Percentiles rank a stretch among this genome's conserved stretches.
These are phyloP conservation scores for Xanthostigma xanthostigma DNA, from an alignment of 2,888 invertebrate genomes.

Conservation along the genomic window DNA sequence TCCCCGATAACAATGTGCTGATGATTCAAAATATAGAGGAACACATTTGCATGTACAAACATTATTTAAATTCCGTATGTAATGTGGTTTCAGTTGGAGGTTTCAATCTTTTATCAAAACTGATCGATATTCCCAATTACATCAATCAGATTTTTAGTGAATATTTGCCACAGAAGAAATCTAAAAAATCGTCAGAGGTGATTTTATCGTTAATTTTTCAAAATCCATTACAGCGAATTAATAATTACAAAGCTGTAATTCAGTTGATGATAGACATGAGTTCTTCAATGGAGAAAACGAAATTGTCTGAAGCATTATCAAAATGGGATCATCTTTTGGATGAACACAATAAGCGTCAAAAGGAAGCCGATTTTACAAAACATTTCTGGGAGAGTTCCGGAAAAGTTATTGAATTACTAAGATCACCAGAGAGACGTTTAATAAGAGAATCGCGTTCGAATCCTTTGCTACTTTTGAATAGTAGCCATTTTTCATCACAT, in stretches of 20 bases:
- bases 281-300: constrained; percentile 19
- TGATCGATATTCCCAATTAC: constrained; percentile 42
- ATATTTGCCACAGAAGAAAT: constrained; percentile 37
- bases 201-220: constrained; percentile 42
- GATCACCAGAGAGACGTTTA: constrained; percentile 53
- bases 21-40: constrained; percentile 57
- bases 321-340: constrained; percentile 47
- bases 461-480: constrained; percentile 51
- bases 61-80: constrained; percentile 54
- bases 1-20: constrained; percentile 48
- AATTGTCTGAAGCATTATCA: constrained; percentile 39
- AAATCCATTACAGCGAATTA: constrained; percentile 43
- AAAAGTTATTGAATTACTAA: constrained; percentile 43
- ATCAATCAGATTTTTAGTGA: constrained; percentile 40
- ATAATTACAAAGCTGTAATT: constrained; percentile 46
- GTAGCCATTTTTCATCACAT: constrained; percentile 59
- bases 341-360: constrained; percentile 42
- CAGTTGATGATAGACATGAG: constrained; percentile 37
- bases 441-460: constrained; percentile 61
- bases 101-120: constrained; percentile 46
- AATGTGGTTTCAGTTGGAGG: constrained; percentile 59
- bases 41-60: constrained; percentile 52
- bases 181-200: constrained; percentile 37
- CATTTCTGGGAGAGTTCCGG: constrained; percentile 60
- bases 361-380: constrained; percentile 53